phyloP scores from a whole-genome alignment of 2,113 vertebrate species.

The Promerops cafer region DNA sequence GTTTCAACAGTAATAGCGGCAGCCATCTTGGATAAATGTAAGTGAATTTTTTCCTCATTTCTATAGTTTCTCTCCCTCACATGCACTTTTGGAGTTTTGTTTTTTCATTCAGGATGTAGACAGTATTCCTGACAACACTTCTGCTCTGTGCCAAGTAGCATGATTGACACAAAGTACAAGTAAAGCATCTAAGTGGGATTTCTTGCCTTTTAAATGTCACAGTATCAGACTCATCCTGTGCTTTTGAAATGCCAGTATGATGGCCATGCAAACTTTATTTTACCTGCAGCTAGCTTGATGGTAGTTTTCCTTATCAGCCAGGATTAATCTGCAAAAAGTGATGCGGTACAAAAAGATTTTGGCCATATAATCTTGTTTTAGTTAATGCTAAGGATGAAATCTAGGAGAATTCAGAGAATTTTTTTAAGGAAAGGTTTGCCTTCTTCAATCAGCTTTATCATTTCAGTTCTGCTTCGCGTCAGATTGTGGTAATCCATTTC shows the following conservation, averaged over 20 bases:
- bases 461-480: background rate
- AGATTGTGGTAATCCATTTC: background rate
- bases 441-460: background rate
- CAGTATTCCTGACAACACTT: background rate
- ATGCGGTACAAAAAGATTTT: background rate
- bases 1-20: slow-evolving; percentile 59
- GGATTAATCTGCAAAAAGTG: background rate
- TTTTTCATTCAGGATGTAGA: slow-evolving; percentile 8
- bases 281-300: background rate
- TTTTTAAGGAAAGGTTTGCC: background rate
- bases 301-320: background rate
- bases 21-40: slow-evolving; percentile 63
- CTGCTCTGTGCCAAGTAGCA: background rate
- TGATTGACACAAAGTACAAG: background rate
- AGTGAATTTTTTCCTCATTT: slow-evolving; percentile 61
- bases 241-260: background rate
- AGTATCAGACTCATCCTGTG: background rate
- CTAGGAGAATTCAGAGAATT: background rate
- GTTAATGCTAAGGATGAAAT: background rate
- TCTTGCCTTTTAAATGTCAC: background rate
- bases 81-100: slow-evolving; percentile 21
- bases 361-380: background rate
- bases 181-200: background rate
- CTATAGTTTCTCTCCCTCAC: slow-evolving; percentile 62
- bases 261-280: background rate